A percentile compares a stretch with the other conserved stretches of the same genome.
Evolutionary conservation across 2,113 vertebrate genomes (phyloP).

Genomic region (Gallinago media): DNA sequence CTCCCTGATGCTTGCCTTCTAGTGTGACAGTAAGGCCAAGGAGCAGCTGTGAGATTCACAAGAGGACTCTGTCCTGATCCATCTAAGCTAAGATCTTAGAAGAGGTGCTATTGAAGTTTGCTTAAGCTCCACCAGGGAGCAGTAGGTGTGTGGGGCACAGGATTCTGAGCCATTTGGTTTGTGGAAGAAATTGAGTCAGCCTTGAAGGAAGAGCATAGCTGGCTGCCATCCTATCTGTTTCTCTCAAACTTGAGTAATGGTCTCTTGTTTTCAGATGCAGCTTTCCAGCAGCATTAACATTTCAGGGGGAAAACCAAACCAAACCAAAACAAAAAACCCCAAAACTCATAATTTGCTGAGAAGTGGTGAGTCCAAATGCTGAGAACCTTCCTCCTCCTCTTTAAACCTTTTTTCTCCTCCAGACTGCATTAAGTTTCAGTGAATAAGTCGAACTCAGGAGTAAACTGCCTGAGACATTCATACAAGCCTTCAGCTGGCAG

Average conservation of each 20-base stretch:
- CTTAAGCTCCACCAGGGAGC: not conserved
- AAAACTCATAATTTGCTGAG: not conserved
- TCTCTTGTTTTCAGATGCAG: not conserved
- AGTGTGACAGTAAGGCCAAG: not conserved
- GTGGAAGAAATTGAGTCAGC: not conserved
- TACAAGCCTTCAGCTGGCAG: not conserved
- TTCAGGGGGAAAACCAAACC: too few species aligned
- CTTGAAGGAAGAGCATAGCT: not conserved
- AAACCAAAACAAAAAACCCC: too few species aligned
- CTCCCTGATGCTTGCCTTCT: not conserved
- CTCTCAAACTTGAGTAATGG: not conserved
- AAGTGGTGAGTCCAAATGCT: not conserved
- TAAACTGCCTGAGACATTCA: not conserved
- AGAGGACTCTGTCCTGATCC: not conserved
- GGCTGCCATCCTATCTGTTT: not conserved
- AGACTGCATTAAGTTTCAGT: not conserved
- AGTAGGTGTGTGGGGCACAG: not conserved
- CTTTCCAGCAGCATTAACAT: not conserved
- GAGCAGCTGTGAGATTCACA: not conserved
- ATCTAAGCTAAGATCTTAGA: not conserved
- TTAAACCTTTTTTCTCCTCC: not conserved
- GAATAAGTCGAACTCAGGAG: not conserved
- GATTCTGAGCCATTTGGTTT: not conserved
- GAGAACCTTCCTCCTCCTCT: not conserved
- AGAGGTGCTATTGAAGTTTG: not conserved